Base-by-base conservation (phyloP, 53 echinoderm and acorn worm species). In the Henricia sp. region DNA sequence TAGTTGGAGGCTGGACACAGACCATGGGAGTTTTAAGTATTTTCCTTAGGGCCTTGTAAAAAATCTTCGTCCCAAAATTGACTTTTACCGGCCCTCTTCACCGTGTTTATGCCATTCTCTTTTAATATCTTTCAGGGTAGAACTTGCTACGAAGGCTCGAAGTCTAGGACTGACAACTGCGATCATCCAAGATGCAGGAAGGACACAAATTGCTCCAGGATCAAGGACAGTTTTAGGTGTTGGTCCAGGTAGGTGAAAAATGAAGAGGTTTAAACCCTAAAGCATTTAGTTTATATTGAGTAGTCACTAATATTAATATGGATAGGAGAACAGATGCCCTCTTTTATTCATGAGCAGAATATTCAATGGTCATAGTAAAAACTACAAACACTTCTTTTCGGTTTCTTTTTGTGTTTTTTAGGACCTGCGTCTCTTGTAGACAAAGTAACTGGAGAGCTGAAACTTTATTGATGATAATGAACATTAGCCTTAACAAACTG, bases 121-220 rank as follows among this genome's bases (percentile, higher is more conserved):
- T 4, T 38, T 34, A n/a, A n/a, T 37, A 13, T 8, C 23, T 27
- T 26, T 68, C 75, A 96, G 96, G 78, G 20, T 82, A 48, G 86
- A 86, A 24, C 82, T 95, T 30, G 90, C 94, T 0, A 74, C 78
- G 13, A 89, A 84, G 36, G 99, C 92, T 0, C 88, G 86, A 52
- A 54, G 88, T 39, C 35, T 90, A 69, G 91, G 94, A 23, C 53
- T 99, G 5, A 84, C 90, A 2, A 92, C 99, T 37, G 86, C 92
- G 16, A 71, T 99, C 19, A 99, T 99, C 13, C 99, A 99, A 37
- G 99, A 99, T 69, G 92, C 99, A 14, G 99, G 99, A 17, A 92
- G 99, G 58, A 99, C 95, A 70, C 99, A 99, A 64, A 99, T 99
- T 28, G 99, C 99, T 10, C 99, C 99, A 72, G 94, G 99, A 51